Evolutionary conservation across 1,140 invertebrate species (phyloP).

Genomic region (Sweltsa coloradensis): DNA sequence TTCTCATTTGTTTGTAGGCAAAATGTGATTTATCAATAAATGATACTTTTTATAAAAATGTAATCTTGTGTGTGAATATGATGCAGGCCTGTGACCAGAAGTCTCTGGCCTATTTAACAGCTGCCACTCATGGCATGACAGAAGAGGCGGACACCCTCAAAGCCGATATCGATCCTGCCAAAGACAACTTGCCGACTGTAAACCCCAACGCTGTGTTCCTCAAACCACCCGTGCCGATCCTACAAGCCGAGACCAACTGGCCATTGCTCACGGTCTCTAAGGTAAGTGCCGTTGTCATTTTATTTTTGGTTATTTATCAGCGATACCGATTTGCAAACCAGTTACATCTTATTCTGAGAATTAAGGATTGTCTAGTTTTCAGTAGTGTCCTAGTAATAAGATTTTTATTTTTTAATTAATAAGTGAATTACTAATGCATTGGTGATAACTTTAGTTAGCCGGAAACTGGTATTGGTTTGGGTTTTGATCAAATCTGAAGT

Average conservation of each 20-base stretch:
- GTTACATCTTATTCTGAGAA: too few species aligned
- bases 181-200: conserved; percentile 56
- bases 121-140: conserved; percentile 80
- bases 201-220: conserved; percentile 68
- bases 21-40: too few species aligned
- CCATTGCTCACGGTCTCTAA: conserved; percentile 82
- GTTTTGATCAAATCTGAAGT: too few species aligned
- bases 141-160: conserved; percentile 70
- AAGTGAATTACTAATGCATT: too few species aligned
- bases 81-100: conserved; percentile 45
- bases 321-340: too few species aligned
- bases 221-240: conserved; percentile 77
- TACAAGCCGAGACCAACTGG: conserved; percentile 88
- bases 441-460: too few species aligned
- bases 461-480: too few species aligned
- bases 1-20: too few species aligned
- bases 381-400: too few species aligned
- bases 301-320: too few species aligned
- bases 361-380: conserved; percentile 23
- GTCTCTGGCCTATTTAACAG: conserved; percentile 86
- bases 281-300: conserved; percentile 15
- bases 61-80: conserved; percentile 7
- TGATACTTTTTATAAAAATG: not conserved
- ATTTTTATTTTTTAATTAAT: too few species aligned
- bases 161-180: conserved; percentile 48